These are phyloP conservation scores for Cyrtodaria siliqua DNA, from an alignment of 2,888 invertebrate genomes.

Conservation along the genomic window DNA sequence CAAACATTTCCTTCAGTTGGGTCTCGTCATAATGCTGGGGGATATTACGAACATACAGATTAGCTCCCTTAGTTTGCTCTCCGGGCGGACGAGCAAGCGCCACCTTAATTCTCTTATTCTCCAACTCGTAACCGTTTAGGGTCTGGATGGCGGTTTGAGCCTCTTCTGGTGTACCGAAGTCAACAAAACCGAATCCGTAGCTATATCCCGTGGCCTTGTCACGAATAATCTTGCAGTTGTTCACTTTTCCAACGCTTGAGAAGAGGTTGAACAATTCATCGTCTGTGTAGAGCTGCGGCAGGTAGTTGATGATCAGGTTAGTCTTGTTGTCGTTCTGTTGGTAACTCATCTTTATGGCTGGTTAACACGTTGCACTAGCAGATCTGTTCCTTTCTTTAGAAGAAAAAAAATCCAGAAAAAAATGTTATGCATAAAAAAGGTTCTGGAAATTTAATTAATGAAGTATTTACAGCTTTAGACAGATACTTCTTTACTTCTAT, in stretches of 20 bases:
- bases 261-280: slow-evolving; percentile 95
- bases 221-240: slow-evolving; percentile 92
- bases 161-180: slow-evolving; percentile 94
- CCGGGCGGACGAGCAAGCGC: slow-evolving; percentile 97
- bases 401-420: too few species aligned
- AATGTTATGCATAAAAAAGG: too few species aligned
- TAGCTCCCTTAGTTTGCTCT: slow-evolving; percentile 97
- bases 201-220: slow-evolving; percentile 93
- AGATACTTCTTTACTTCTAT: too few species aligned
- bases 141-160: slow-evolving; percentile 94
- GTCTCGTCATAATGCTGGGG: slow-evolving; percentile 90
- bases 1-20: slow-evolving; percentile 94
- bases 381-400: too few species aligned
- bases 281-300: slow-evolving; percentile 97
- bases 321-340: slow-evolving; percentile 86
- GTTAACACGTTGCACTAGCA: too few species aligned
- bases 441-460: too few species aligned
- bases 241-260: slow-evolving; percentile 94
- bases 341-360: too few species aligned
- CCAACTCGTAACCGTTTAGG: slow-evolving; percentile 94
- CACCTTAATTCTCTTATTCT: slow-evolving; percentile 97
- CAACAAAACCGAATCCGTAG: slow-evolving; percentile 98
- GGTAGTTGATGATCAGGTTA: slow-evolving; percentile 97
- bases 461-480: too few species aligned
- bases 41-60: slow-evolving; percentile 96